Conservation (phyloP, 2,797 vertebrate genomes). For the Cetoscarus ocellatus region DNA sequence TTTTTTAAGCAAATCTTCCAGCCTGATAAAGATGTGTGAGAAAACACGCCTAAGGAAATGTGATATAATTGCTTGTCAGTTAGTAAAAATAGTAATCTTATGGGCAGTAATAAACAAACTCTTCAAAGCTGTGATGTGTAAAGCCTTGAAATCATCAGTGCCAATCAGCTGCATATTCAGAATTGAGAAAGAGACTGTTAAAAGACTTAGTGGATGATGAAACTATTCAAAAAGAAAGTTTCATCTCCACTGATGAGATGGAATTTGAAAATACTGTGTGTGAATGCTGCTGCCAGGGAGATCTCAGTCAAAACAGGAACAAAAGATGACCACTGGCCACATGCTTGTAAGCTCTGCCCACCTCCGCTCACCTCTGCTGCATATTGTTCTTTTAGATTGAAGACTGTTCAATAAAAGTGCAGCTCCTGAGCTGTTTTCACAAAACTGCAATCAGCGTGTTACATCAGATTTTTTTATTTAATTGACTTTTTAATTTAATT, state of each 20-base stretch:
- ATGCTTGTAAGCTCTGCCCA: too few species aligned
- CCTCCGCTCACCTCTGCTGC: too few species aligned
- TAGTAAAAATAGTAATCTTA: constrained; percentile 33
- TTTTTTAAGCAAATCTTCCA: constrained; percentile 29
- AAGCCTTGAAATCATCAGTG: constrained; percentile 1
- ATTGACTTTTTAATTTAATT: too few species aligned
- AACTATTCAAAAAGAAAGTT: constrained; percentile 10
- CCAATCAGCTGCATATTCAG: constrained; percentile 5
- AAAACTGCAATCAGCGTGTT: too few species aligned
- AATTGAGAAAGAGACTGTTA: neutral
- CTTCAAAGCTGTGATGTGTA: constrained; percentile 20
- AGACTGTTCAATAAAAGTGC: too few species aligned
- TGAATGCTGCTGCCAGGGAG: too few species aligned
- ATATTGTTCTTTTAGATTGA: too few species aligned
- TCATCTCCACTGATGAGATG: constrained; percentile 4
- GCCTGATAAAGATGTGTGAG: constrained; percentile 30
- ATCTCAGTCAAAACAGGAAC: too few species aligned
- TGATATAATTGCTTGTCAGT: constrained; percentile 24
- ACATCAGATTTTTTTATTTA: too few species aligned
- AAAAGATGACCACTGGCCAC: too few species aligned
- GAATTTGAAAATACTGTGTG: constrained; percentile 5
- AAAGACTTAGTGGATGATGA: neutral
- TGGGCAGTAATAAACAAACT: constrained; percentile 15
- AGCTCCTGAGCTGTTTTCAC: too few species aligned
- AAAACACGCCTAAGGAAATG: constrained; percentile 24